phyloP scores from a whole-genome alignment of 2,113 vertebrate genomes.

The Excalfactoria chinensis region DNA sequence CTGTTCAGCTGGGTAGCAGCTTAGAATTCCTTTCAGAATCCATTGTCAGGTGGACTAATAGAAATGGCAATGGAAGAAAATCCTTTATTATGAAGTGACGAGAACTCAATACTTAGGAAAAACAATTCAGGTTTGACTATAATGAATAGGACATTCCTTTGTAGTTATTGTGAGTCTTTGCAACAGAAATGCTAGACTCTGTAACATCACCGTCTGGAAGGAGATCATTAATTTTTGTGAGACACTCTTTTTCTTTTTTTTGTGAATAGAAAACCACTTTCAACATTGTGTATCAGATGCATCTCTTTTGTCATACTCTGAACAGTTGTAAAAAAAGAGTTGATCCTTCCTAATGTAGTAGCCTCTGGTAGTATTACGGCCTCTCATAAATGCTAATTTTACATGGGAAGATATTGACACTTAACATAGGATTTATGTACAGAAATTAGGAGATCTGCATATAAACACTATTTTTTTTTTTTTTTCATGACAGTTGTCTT shows the following conservation, averaged over 20 bases:
- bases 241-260: background rate
- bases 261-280: background rate
- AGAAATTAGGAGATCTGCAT: background rate
- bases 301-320: background rate
- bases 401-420: background rate
- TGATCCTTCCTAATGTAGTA: background rate
- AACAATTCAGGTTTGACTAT: background rate
- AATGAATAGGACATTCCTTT: background rate
- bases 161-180: background rate
- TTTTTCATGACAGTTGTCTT: background rate
- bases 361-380: background rate
- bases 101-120: background rate
- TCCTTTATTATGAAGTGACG: background rate
- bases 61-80: background rate
- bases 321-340: background rate
- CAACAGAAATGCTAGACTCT: background rate
- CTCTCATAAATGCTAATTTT: background rate
- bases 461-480: background rate
- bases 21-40: background rate
- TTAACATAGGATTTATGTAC: background rate
- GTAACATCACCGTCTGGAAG: background rate
- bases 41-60: background rate
- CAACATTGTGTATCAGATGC: background rate
- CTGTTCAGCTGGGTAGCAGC: background rate
- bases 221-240: background rate